Evolutionary conservation across 2,797 vertebrate species (phyloP).

Genomic region (Neostethus bicornis): DNA sequence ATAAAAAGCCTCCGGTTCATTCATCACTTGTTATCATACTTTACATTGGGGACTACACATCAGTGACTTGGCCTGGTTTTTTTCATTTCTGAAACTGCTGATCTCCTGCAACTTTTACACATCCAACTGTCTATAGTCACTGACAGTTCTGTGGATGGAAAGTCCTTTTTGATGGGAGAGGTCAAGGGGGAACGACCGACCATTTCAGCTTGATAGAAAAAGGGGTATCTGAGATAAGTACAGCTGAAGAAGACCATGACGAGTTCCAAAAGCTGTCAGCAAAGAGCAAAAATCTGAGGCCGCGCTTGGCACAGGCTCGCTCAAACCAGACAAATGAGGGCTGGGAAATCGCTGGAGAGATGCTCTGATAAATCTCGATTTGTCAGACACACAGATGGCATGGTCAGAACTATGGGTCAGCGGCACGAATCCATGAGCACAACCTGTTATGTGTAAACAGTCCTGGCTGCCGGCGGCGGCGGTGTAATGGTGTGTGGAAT

Average conservation of each 20-base stretch:
- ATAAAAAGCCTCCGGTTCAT: background rate
- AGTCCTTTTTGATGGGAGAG: conserved; percentile 1
- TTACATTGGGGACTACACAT: background rate
- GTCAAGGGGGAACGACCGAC: background rate
- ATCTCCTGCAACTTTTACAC: background rate
- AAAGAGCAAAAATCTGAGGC: background rate
- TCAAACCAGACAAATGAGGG: conserved; percentile 4
- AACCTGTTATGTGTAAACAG: conserved; percentile 5
- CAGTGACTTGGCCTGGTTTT: background rate
- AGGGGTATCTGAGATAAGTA: background rate
- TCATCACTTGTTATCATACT: background rate
- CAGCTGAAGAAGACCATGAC: conserved; percentile 1
- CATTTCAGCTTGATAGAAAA: background rate
- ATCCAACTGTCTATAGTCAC: background rate
- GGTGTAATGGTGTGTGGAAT: conserved; percentile 5
- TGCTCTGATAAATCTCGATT: conserved; percentile 3
- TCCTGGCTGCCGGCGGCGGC: background rate
- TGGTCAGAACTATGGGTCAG: background rate
- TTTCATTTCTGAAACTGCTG: background rate
- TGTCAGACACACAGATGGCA: conserved; percentile 8
- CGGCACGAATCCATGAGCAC: background rate
- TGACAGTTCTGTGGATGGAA: background rate
- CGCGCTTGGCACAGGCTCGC: background rate
- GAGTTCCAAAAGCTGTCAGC: background rate
- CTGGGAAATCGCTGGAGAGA: background rate